These are phyloP conservation scores for Botia kubotai DNA, from an alignment of 2,797 vertebrate genomes.

Conservation along the genomic window DNA sequence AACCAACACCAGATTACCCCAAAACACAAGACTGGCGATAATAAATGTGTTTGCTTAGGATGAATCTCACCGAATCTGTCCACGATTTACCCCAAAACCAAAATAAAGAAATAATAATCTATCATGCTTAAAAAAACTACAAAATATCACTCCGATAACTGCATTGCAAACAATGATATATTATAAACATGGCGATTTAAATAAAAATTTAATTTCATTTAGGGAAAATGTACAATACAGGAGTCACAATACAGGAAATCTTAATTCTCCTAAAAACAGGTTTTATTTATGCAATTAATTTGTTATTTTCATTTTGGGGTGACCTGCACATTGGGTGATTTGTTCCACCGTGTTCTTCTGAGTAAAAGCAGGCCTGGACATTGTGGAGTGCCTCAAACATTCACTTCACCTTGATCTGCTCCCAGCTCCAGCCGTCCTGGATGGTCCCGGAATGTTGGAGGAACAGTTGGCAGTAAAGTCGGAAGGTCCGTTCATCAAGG, in stretches of 20 bases:
- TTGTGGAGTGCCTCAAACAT: slow-evolving; percentile 5
- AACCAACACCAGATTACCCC: background rate
- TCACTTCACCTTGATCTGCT: slow-evolving; percentile 65
- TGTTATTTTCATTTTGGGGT: background rate
- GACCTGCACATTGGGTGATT: background rate
- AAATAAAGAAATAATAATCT: too few relatives aligned
- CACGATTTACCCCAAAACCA: background rate
- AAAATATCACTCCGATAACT: too few relatives aligned
- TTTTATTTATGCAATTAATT: too few relatives aligned
- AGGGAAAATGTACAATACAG: too few relatives aligned
- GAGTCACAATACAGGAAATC: too few relatives aligned
- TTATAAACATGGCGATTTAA: background rate
- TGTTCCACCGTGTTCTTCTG: background rate
- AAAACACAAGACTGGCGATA: background rate
- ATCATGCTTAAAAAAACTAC: too few relatives aligned
- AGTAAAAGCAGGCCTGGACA: background rate
- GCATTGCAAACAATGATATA: too few relatives aligned
- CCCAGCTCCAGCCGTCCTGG: slow-evolving; percentile 77
- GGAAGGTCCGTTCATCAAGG: slow-evolving; percentile 72
- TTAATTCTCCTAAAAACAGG: background rate
- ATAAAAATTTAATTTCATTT: background rate
- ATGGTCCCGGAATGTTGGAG: slow-evolving; percentile 67
- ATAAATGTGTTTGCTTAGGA: background rate
- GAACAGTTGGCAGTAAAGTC: slow-evolving; percentile 66
- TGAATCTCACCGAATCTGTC: background rate